These are phyloP conservation scores for Parascotia fuliginaria DNA, from an alignment of 2,888 invertebrate species.

Conservation along the genomic window DNA sequence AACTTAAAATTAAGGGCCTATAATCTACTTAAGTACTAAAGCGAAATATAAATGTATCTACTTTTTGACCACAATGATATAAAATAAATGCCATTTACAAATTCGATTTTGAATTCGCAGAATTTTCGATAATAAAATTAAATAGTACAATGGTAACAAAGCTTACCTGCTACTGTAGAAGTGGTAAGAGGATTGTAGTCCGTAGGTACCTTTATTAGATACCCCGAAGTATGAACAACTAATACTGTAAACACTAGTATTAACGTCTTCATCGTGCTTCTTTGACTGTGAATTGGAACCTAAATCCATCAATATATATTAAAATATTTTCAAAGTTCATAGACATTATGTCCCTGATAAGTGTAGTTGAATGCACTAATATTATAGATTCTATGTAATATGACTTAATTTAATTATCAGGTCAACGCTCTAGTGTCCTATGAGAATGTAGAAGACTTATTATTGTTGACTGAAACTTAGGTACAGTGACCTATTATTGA, in stretches of 20 bases:
- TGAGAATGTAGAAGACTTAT: slow-evolving; percentile 5
- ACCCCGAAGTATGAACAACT: slow-evolving; percentile 54
- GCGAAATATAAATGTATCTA: no score
- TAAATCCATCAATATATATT: slow-evolving; percentile 49
- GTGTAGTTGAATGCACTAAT: slow-evolving; percentile 64
- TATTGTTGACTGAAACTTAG: neutral
- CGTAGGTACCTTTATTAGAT: slow-evolving; percentile 69
- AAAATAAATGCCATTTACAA: no score
- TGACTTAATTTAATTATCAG: slow-evolving; percentile 21
- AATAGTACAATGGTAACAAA: no score
- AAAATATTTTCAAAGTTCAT: slow-evolving; percentile 51
- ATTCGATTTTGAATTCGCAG: no score
- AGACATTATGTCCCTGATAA: slow-evolving; percentile 54
- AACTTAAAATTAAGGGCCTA: no score
- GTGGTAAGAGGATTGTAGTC: slow-evolving; percentile 32
- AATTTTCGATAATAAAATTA: no score
- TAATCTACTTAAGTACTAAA: no score
- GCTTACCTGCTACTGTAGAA: slow-evolving; percentile 32
- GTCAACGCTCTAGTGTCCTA: slow-evolving; percentile 26
- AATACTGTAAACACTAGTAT: slow-evolving; percentile 41
- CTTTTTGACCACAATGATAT: no score
- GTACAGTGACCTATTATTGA: neutral
- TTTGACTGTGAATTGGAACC: slow-evolving; percentile 40
- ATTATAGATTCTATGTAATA: slow-evolving; percentile 35
- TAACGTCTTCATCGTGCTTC: slow-evolving; percentile 64